Evolutionary conservation across 2,888 invertebrate genomes (phyloP).

Genomic region (Parthenolecanium corni): DNA sequence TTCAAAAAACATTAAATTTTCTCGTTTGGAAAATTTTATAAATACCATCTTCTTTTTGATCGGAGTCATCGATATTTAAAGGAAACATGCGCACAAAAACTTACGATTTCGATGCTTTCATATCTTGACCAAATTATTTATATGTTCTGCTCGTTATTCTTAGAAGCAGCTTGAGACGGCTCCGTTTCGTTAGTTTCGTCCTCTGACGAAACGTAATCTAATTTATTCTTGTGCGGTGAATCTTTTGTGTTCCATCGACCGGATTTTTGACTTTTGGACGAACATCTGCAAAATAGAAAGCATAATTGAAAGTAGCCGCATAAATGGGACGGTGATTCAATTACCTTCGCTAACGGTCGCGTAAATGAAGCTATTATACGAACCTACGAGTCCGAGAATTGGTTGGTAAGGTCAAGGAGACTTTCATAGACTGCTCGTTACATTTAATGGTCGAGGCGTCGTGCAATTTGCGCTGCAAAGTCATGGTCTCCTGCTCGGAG

Average conservation of each 20-base stretch:
- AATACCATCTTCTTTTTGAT: too few relatives aligned
- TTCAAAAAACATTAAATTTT: too few relatives aligned
- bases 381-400: constrained; percentile 25
- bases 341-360: too few relatives aligned
- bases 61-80: too few relatives aligned
- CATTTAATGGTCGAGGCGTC: constrained; percentile 29
- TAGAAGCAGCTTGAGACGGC: too few relatives aligned
- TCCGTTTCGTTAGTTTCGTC: constrained; percentile 8
- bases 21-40: too few relatives aligned
- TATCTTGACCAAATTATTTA: too few relatives aligned
- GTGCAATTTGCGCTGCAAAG: constrained; percentile 48
- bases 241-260: constrained; percentile 9
- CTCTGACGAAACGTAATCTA: constrained; percentile 21
- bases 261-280: constrained; percentile 14
- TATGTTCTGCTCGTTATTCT: too few relatives aligned
- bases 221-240: constrained; percentile 12
- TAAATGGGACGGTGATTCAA: too few relatives aligned
- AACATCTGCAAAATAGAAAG: constrained; percentile 9
- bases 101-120: too few relatives aligned
- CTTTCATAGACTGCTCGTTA: constrained; percentile 24
- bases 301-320: not conserved
- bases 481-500: constrained; percentile 53
- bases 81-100: too few relatives aligned
- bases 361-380: not conserved
- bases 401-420: constrained; percentile 30